phyloP scores from a whole-genome alignment of 1,140 invertebrate species.

The Pogonognathellus flavescens region DNA sequence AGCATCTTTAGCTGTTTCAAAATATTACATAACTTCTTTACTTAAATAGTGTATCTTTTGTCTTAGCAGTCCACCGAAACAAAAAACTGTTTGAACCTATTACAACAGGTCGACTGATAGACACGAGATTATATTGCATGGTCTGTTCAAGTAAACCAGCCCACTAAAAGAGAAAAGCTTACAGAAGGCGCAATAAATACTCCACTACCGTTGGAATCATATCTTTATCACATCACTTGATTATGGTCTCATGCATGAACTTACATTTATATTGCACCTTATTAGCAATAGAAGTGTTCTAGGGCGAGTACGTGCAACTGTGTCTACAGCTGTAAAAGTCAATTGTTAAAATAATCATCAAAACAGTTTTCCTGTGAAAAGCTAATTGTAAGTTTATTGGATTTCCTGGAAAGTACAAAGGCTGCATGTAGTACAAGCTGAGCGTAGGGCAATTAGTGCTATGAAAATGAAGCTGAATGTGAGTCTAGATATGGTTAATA shows the following conservation, averaged over 20 bases:
- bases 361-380: constrained; percentile 40
- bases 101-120: too few relatives aligned
- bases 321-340: constrained; percentile 26
- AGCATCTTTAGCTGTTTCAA: too few relatives aligned
- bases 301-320: background rate
- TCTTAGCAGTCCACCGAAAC: too few relatives aligned
- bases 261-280: background rate
- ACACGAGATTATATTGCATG: too few relatives aligned
- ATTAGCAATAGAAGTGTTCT: background rate
- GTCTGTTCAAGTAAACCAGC: too few relatives aligned
- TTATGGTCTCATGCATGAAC: background rate
- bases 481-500: background rate
- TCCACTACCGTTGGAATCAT: too few relatives aligned
- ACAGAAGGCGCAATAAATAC: too few relatives aligned
- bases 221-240: too few relatives aligned
- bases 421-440: background rate
- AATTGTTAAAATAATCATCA: constrained; percentile 28
- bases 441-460: background rate
- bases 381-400: constrained; percentile 42
- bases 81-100: too few relatives aligned
- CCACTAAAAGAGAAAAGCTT: too few relatives aligned
- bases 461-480: background rate
- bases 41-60: too few relatives aligned
- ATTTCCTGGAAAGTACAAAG: constrained; percentile 20
- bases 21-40: too few relatives aligned